These are phyloP conservation scores for Arvicanthis niloticus DNA, from an alignment of 2,113 vertebrate genomes.

Conservation along the genomic window DNA sequence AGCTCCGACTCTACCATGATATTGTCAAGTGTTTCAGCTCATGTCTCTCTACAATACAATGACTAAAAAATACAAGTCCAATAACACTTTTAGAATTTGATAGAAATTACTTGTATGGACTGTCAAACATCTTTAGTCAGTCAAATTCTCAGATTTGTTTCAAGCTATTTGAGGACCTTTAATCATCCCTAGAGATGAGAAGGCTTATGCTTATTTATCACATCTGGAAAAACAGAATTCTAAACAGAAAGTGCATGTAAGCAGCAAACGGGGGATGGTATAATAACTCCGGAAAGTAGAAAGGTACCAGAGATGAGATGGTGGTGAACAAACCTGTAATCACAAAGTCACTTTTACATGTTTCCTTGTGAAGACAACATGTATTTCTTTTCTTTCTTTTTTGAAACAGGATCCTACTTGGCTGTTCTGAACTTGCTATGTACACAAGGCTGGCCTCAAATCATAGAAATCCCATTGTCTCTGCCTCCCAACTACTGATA, in stretches of 20 bases:
- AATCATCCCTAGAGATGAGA: not conserved
- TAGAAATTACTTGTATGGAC: not conserved
- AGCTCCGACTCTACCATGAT: not conserved
- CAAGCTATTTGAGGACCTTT: constrained; percentile 36
- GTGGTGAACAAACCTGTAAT: not conserved
- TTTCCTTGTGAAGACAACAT: constrained; percentile 1
- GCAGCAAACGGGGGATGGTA: not conserved
- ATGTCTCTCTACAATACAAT: not conserved
- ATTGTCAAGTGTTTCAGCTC: not conserved
- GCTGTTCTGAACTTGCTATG: not conserved
- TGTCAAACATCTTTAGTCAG: constrained; percentile 28
- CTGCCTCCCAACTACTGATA: not conserved
- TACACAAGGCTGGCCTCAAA: not conserved
- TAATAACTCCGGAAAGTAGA: constrained; percentile 23
- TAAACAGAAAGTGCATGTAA: not conserved
- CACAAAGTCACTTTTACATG: not conserved
- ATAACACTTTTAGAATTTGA: constrained; percentile 14
- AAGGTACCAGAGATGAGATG: not conserved
- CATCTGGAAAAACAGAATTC: not conserved
- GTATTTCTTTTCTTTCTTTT: not conserved
- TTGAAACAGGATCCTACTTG: not conserved
- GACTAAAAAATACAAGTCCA: not conserved
- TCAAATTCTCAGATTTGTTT: not conserved
- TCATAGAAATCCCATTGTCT: not conserved
- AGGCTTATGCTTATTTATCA: not conserved